A percentile compares a stretch with the other conserved stretches of the same genome.
These are phyloP conservation scores for Oncorhynchus masou DNA, from an alignment of 2,113 vertebrate species.

Conservation along the genomic window DNA sequence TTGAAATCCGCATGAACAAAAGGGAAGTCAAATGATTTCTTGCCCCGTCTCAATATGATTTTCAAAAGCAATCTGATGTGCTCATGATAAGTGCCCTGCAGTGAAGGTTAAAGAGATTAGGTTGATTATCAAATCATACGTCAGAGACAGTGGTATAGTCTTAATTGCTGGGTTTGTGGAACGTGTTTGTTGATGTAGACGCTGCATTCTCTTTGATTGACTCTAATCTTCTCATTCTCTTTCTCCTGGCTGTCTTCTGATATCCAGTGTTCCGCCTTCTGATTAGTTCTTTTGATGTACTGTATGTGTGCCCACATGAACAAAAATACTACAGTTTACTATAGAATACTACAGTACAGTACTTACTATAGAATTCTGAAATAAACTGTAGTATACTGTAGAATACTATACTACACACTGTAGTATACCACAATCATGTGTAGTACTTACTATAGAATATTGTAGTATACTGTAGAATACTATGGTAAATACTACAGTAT, in stretches of 20 bases:
- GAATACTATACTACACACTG: too few species aligned
- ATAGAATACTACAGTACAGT: too few species aligned
- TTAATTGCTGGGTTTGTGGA: conserved; percentile 44
- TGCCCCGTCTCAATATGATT: conserved; percentile 45
- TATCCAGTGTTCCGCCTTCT: conserved; percentile 37
- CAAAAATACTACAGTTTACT: not conserved
- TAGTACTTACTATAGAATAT: too few species aligned
- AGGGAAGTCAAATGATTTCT: conserved; percentile 43
- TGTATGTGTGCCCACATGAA: not conserved
- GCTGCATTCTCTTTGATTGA: conserved; percentile 22
- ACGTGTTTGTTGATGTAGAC: conserved; percentile 45
- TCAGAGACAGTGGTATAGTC: conserved; percentile 45
- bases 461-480: too few species aligned
- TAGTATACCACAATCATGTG: too few species aligned
- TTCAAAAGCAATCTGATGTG: conserved; percentile 51
- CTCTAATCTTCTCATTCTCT: conserved; percentile 22
- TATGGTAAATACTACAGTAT: too few species aligned
- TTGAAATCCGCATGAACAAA: conserved; percentile 53
- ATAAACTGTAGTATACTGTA: too few species aligned
- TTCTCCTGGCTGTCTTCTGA: conserved; percentile 16
- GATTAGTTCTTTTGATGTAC: conserved; percentile 23
- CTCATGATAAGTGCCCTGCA: conserved; percentile 45
- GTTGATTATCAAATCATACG: conserved; percentile 65
- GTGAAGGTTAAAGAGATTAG: conserved; percentile 66
- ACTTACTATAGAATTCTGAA: too few species aligned